phyloP scores from a whole-genome alignment of 2,888 invertebrate species.

The Leucania comma region DNA sequence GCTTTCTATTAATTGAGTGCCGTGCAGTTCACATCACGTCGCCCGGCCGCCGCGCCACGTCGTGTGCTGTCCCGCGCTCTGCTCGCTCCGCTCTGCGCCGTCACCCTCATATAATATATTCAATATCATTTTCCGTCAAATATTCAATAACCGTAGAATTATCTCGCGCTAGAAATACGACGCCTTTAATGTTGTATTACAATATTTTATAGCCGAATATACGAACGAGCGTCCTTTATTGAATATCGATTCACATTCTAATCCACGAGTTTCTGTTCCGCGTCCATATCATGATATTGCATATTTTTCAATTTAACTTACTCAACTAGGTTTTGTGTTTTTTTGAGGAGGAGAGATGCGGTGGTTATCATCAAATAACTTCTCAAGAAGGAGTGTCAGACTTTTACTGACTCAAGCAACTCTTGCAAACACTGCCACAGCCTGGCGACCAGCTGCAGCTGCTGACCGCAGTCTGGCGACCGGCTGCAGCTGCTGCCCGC shows the following conservation, averaged over 20 bases:
- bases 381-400: too few relatives aligned
- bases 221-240: slow-evolving; percentile 20
- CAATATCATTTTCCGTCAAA: slow-evolving; percentile 29
- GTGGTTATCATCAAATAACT: too few relatives aligned
- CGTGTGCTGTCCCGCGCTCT: neutral
- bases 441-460: too few relatives aligned
- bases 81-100: too few relatives aligned
- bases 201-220: slow-evolving; percentile 38
- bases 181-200: slow-evolving; percentile 35
- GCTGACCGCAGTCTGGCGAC: too few relatives aligned
- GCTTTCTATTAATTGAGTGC: slow-evolving; percentile 18
- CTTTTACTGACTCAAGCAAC: too few relatives aligned
- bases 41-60: neutral
- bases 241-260: slow-evolving; percentile 32
- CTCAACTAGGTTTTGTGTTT: neutral
- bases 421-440: too few relatives aligned
- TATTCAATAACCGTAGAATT: slow-evolving; percentile 48
- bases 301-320: neutral
- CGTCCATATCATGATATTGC: neutral
- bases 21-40: neutral
- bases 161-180: slow-evolving; percentile 32
- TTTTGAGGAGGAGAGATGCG: too few relatives aligned
- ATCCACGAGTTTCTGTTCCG: neutral
- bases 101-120: neutral
- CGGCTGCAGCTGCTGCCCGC: too few relatives aligned